Evolutionary conservation across 2,113 vertebrate genomes (phyloP).

Genomic region (Plectropomus leopardus): DNA sequence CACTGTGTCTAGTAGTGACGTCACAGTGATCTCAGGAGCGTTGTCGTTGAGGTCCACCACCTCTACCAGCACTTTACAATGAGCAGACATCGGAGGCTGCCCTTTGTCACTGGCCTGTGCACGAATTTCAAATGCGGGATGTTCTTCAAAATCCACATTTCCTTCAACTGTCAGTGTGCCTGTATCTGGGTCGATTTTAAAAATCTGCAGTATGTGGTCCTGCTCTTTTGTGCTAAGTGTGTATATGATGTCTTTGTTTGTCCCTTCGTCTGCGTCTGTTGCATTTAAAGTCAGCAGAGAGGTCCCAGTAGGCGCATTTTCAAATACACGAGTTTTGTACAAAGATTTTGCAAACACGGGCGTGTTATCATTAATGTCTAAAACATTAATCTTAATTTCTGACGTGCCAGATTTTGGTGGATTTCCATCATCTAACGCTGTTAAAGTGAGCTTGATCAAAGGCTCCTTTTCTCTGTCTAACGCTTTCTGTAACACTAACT

Average conservation of each 20-base stretch:
- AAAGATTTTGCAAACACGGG: conserved; percentile 86
- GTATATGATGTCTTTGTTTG: neutral
- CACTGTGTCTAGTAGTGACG: too few species aligned
- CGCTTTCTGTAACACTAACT: conserved; percentile 86
- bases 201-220: too few species aligned
- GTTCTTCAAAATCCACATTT: neutral
- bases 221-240: neutral
- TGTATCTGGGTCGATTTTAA: too few species aligned
- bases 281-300: conserved; percentile 80
- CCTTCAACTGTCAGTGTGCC: neutral
- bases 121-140: neutral
- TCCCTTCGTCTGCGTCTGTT: conserved; percentile 73
- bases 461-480: conserved; percentile 89
- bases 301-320: too few species aligned
- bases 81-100: conserved; percentile 52
- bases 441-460: conserved; percentile 83
- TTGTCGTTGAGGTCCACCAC: conserved; percentile 66
- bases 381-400: conserved; percentile 83
- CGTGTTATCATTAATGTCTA: conserved; percentile 89
- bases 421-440: conserved; percentile 89
- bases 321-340: conserved; percentile 80
- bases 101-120: neutral
- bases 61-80: conserved; percentile 85
- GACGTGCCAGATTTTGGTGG: conserved; percentile 84
- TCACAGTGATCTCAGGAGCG: too few species aligned